phyloP scores from a whole-genome alignment of 2,888 invertebrate species.

The Tuta absoluta region DNA sequence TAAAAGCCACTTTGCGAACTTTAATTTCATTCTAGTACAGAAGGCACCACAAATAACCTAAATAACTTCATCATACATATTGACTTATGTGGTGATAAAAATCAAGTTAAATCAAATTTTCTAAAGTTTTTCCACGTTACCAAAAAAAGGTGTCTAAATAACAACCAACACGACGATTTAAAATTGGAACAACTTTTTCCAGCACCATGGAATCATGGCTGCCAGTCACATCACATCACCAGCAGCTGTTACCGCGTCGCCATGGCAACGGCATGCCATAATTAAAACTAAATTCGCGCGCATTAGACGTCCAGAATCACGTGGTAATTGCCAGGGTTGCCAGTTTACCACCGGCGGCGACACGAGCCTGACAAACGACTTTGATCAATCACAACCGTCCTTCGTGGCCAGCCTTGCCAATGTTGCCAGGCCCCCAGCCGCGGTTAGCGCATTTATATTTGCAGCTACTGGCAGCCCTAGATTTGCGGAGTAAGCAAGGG shows the following conservation, averaged over 20 bases:
- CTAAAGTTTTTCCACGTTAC: no score
- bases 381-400: constrained; percentile 77
- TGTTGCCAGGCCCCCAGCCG: constrained; percentile 41
- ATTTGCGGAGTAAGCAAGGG: constrained; percentile 35
- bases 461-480: constrained; percentile 67
- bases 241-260: constrained; percentile 32
- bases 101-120: no score
- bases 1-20: no score
- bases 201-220: not conserved
- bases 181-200: constrained; percentile 16
- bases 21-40: no score
- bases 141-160: no score
- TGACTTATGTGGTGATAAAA: no score
- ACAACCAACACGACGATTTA: not conserved
- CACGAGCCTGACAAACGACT: constrained; percentile 78
- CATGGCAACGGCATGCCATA: constrained; percentile 50
- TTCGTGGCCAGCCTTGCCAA: constrained; percentile 61
- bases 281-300: constrained; percentile 72
- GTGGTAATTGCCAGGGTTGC: constrained; percentile 69
- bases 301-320: constrained; percentile 74
- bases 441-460: constrained; percentile 58
- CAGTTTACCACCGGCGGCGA: constrained; percentile 59
- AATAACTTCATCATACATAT: no score
- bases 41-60: no score
- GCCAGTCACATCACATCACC: constrained; percentile 16